These are phyloP conservation scores for Elegia similella DNA, from an alignment of 2,888 invertebrate species.

Conservation along the genomic window DNA sequence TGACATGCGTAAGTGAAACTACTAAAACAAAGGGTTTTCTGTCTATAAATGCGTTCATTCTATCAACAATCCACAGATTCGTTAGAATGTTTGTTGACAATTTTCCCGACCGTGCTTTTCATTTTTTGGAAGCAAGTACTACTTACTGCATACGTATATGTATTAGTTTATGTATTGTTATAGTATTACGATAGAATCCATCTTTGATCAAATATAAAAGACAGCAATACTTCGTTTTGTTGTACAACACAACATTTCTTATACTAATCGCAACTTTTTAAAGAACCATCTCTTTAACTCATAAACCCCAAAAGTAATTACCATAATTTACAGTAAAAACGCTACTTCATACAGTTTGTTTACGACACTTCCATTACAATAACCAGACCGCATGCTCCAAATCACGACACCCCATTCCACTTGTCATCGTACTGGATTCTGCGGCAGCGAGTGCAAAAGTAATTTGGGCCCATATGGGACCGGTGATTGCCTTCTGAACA, in stretches of 20 bases:
- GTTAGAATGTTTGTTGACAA: too few relatives aligned
- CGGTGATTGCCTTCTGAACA: constrained; percentile 75
- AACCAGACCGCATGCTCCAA: constrained; percentile 35
- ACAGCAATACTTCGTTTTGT: too few relatives aligned
- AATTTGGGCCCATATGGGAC: constrained; percentile 80
- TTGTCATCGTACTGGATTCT: constrained; percentile 70
- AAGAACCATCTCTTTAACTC: background rate
- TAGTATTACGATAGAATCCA: too few relatives aligned
- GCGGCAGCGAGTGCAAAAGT: constrained; percentile 65
- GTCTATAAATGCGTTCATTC: too few relatives aligned
- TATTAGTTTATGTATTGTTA: too few relatives aligned
- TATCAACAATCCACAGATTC: too few relatives aligned
- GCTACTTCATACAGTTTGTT: constrained; percentile 26
- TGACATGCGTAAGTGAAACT: too few relatives aligned
- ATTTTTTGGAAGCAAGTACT: too few relatives aligned
- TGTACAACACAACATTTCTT: background rate
- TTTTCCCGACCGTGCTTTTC: too few relatives aligned
- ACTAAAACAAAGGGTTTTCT: too few relatives aligned
- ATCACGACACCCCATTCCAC: constrained; percentile 62
- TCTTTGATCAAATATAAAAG: too few relatives aligned
- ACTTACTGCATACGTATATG: too few relatives aligned
- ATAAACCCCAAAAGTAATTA: constrained; percentile 8
- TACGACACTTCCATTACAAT: constrained; percentile 38
- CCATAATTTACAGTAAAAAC: constrained; percentile 18
- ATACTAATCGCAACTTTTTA: background rate